These are phyloP conservation scores for Phasia obesa DNA, from an alignment of 2,888 invertebrate genomes.

Conservation along the genomic window DNA sequence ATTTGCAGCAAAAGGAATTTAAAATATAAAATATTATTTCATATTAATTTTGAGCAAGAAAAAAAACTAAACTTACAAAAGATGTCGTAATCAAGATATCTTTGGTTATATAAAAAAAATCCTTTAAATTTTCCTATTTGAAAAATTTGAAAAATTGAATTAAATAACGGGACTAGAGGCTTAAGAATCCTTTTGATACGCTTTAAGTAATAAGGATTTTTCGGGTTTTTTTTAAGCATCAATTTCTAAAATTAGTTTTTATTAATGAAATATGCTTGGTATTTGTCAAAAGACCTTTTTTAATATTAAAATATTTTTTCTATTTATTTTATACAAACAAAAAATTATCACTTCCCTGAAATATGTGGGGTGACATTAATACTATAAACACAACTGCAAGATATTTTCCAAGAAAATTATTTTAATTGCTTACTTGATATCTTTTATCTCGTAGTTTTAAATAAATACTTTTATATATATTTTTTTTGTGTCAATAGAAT, in stretches of 20 bases:
- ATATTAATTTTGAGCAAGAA: conserved; percentile 62
- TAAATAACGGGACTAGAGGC: conserved; percentile 37
- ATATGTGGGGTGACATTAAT: not conserved
- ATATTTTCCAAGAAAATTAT: too few relatives aligned
- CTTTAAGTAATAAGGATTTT: conserved; percentile 31
- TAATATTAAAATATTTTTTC: not conserved
- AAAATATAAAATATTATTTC: conserved; percentile 59
- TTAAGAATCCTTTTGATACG: conserved; percentile 19
- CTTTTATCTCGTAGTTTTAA: too few relatives aligned
- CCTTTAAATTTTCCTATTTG: conserved; percentile 4
- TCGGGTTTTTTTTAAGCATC: not conserved
- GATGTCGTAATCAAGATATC: conserved; percentile 58
- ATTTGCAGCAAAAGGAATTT: conserved; percentile 15
- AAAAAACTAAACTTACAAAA: too few relatives aligned
- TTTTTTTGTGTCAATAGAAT: too few relatives aligned
- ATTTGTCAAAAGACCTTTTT: conserved; percentile 15
- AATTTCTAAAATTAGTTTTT: conserved; percentile 36
- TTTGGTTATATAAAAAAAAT: conserved; percentile 26
- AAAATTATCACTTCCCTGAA: not conserved
- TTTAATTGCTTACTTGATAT: too few relatives aligned
- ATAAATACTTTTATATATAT: too few relatives aligned
- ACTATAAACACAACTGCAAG: too few relatives aligned
- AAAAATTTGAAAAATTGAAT: conserved; percentile 23
- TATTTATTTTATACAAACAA: not conserved
- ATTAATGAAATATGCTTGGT: conserved; percentile 18